Base-by-base conservation (phyloP, 2,888 invertebrate species). In the Morpho achilles region DNA sequence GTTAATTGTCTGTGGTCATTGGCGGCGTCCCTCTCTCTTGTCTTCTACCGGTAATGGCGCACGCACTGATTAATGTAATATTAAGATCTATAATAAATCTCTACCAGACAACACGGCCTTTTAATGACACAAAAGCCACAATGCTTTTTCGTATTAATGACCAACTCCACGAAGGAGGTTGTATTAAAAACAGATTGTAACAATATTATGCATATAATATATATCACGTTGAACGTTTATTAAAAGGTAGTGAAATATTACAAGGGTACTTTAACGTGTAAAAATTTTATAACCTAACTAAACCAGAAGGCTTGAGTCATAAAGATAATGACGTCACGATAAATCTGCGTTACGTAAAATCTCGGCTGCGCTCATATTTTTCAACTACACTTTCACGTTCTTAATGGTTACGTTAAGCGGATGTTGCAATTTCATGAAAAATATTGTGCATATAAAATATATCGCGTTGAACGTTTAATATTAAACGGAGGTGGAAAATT, bases 321-420 rank as follows among this genome's bases (percentile, higher is more conserved):
- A 16, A 16, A 46, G 7, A 40, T 40, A 50, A 10, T 49, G 23
- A 49, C 8, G 39, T 49, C 39, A 50, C 68, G 79, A 82, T 86
- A 85, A 84, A 85, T 87, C 82, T 83, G 84, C 79, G 82, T 86
- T 85, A 82, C 73, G 70, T 73, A 78, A 79, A 81, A 77, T 75
- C 79, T 69, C 68, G 69, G 71, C 72, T 71, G 77, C 73, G 75
- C 79, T 82, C 81, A 82, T 87, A 85, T 83, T 84, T 65, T 76
- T 78, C 74, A 75, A 71, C 74, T 80, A 80, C 77, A 32, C 77
- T 76, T 80, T 80, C 83, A 80, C 76, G 16, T 16, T 16, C 16
- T 16, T 16, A 16, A 16, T 16, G 16, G 16, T 16, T 16, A 16
- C 16, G 78, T 80, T 81, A 79, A 82, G 78, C 80, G 80, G 76